Conservation (phyloP, 2,888 invertebrate genomes). For the Dynastes maya region DNA sequence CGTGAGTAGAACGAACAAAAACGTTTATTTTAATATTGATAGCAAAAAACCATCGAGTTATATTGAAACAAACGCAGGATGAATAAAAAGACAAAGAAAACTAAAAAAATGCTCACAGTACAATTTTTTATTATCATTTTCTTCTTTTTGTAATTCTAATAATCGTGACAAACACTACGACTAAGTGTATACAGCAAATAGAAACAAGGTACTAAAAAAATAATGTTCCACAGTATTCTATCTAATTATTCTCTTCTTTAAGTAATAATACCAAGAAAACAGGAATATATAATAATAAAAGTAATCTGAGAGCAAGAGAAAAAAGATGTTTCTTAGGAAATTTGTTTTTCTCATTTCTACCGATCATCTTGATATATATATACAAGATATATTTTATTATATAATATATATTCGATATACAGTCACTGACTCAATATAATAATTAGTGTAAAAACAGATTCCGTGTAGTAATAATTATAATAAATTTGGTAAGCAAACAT, state of each 20-base stretch:
- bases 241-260: conserved; percentile 48
- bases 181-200: conserved; percentile 66
- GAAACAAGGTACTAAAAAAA: conserved; percentile 53
- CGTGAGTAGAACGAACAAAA: conserved; percentile 46
- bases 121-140: conserved; percentile 49
- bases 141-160: conserved; percentile 28
- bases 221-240: conserved; percentile 52
- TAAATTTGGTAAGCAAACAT: conserved; percentile 60
- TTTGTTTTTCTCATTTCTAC: conserved; percentile 28
- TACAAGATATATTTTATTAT: conserved; percentile 25
- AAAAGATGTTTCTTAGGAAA: conserved; percentile 4
- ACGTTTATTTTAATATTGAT: conserved; percentile 56
- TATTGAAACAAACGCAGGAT: conserved; percentile 49
- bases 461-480: conserved; percentile 51
- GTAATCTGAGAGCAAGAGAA: conserved; percentile 21
- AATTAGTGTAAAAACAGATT: conserved; percentile 57
- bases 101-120: conserved; percentile 62
- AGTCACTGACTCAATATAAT: conserved; percentile 53
- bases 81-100: conserved; percentile 49
- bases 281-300: conserved; percentile 41
- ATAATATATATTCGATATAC: conserved; percentile 55
- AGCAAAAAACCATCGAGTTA: conserved; percentile 65
- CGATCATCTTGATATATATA: conserved; percentile 30
- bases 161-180: conserved; percentile 61
- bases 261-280: conserved; percentile 41